Evolutionary conservation across 2,797 vertebrate species (phyloP).

Genomic region (Chromis chromis): DNA sequence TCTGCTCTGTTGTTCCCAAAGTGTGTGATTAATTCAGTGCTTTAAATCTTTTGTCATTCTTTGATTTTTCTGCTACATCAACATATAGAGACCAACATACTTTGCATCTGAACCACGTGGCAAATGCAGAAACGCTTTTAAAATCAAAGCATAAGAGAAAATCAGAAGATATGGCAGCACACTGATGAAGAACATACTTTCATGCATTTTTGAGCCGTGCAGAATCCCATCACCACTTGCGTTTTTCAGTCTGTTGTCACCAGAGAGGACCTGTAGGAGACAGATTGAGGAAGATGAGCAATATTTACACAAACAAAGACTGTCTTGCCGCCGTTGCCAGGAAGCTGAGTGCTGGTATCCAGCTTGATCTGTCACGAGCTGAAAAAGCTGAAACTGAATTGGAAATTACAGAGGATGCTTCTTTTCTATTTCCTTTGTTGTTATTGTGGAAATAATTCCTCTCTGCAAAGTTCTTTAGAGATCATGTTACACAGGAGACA

Average conservation of each 20-base stretch:
- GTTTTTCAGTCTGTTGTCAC: conserved; percentile 34
- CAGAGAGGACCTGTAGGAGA: conserved; percentile 35
- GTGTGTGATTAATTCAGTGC: conserved; percentile 17
- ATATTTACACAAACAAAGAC: conserved; percentile 61
- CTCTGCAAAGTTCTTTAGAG: neutral
- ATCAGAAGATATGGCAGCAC: neutral
- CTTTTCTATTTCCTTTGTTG: neutral
- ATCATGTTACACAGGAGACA: neutral
- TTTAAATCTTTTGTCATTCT: neutral
- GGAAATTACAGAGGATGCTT: conserved; percentile 15
- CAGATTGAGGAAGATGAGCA: conserved; percentile 51
- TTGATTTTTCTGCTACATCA: neutral
- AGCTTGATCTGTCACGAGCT: conserved; percentile 36
- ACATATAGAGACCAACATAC: neutral
- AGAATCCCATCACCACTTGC: conserved; percentile 3
- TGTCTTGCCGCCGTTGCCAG: conserved; percentile 48
- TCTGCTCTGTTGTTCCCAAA: conserved; percentile 8
- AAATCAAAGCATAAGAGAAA: neutral
- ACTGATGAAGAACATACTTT: conserved; percentile 1
- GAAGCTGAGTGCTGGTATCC: conserved; percentile 26
- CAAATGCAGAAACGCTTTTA: neutral
- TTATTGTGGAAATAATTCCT: neutral
- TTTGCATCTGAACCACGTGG: neutral
- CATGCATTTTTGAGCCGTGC: conserved; percentile 10
- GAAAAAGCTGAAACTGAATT: conserved; percentile 12